These are phyloP conservation scores for Bacillus rossius DNA, from an alignment of 1,140 invertebrate species.

Conservation along the genomic window DNA sequence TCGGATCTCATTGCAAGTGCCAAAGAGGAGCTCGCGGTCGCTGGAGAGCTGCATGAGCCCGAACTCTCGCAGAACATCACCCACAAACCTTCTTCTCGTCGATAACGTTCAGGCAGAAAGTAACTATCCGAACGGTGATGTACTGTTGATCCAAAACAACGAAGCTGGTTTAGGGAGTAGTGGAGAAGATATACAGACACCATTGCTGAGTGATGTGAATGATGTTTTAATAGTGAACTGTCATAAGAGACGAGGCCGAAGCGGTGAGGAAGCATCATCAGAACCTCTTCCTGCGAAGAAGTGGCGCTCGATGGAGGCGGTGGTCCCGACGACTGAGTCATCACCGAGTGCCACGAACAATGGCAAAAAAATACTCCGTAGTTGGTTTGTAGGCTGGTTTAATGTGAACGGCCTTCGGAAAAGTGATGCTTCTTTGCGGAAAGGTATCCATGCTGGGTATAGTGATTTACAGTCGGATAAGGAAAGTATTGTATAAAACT, in stretches of 20 bases:
- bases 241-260: constrained; percentile 29
- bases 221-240: background rate
- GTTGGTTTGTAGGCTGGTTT: constrained; percentile 63
- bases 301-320: constrained; percentile 67
- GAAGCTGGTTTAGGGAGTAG: constrained; percentile 3
- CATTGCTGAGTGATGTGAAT: background rate
- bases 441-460: constrained; percentile 38
- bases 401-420: constrained; percentile 55
- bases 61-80: background rate
- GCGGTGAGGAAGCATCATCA: constrained; percentile 46
- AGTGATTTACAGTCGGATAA: constrained; percentile 45
- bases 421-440: constrained; percentile 57
- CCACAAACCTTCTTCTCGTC: constrained; percentile 20
- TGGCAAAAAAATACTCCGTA: constrained; percentile 50
- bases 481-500: constrained; percentile 46
- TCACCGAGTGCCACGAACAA: constrained; percentile 38
- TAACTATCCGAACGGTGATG: constrained; percentile 36
- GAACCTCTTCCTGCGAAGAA: constrained; percentile 54
- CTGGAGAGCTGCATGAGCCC: constrained; percentile 13
- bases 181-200: constrained; percentile 10
- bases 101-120: constrained; percentile 31
- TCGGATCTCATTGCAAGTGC: background rate
- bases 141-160: background rate
- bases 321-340: constrained; percentile 42
- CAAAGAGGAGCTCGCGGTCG: constrained; percentile 7